These are phyloP conservation scores for Syngnathus typhle DNA, from an alignment of 2,113 vertebrate genomes.

Conservation along the genomic window DNA sequence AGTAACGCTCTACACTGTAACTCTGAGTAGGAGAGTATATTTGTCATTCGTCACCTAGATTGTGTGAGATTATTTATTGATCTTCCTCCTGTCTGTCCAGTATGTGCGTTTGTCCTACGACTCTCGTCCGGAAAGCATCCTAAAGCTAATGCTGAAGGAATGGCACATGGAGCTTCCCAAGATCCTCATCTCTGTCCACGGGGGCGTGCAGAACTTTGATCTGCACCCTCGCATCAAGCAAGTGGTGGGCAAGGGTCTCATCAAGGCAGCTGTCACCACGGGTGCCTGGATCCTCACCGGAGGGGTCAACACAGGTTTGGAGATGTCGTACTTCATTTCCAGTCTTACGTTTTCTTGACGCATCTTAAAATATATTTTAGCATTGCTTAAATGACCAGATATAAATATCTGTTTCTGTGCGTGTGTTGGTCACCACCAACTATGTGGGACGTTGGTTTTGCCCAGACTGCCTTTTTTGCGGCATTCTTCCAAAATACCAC, in stretches of 20 bases:
- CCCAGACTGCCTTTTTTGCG: too few species aligned
- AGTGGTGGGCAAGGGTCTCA: slow-evolving; percentile 94
- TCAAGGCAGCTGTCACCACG: slow-evolving; percentile 97
- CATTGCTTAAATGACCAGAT: too few species aligned
- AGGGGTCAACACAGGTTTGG: slow-evolving; percentile 91
- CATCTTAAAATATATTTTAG: too few species aligned
- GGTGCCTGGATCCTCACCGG: slow-evolving; percentile 99
- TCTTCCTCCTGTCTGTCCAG: slow-evolving; percentile 53
- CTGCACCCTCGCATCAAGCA: slow-evolving; percentile 96
- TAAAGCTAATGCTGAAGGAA: slow-evolving; percentile 93
- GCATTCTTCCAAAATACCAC: too few species aligned
- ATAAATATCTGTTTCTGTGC: too few species aligned
- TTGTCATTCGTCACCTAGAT: background rate
- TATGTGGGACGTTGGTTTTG: too few species aligned
- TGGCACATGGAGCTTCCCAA: slow-evolving; percentile 99
- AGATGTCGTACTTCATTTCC: slow-evolving; percentile 5
- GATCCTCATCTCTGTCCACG: slow-evolving; percentile 96
- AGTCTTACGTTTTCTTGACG: background rate
- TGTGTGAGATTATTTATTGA: background rate
- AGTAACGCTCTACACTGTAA: too few species aligned
- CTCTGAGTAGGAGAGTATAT: background rate
- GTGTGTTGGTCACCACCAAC: too few species aligned
- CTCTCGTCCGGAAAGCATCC: slow-evolving; percentile 87
- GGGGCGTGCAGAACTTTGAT: slow-evolving; percentile 97
- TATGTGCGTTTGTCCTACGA: slow-evolving; percentile 91